Evolutionary conservation across 64 coral and sea anemone genomes (phyloP).

Genomic region (Astreopora myriophthalma): DNA sequence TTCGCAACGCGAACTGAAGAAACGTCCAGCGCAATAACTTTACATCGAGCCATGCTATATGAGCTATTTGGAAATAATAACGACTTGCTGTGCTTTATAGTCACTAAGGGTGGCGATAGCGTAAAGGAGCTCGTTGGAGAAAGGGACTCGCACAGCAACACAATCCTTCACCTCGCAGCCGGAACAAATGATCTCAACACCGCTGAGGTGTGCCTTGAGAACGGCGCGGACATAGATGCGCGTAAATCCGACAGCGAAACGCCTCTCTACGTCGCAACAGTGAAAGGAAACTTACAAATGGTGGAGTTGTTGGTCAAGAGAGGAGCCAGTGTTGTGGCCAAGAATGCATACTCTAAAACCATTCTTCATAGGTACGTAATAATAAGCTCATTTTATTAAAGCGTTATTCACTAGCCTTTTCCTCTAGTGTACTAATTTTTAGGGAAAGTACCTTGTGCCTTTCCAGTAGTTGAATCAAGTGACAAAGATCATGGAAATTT

Average conservation of each 20-base stretch:
- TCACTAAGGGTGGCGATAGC: background rate
- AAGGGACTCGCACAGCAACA: slow-evolving; percentile 20
- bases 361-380: slow-evolving; percentile 64
- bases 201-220: slow-evolving; percentile 52
- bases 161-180: slow-evolving; percentile 80
- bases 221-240: slow-evolving; percentile 61
- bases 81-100: background rate
- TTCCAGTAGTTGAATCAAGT: too few species aligned
- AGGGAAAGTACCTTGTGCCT: too few species aligned
- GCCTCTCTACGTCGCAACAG: slow-evolving; percentile 66
- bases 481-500: too few species aligned
- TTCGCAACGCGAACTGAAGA: too few species aligned
- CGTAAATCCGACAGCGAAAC: slow-evolving; percentile 30
- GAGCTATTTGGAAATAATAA: too few species aligned
- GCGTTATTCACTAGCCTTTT: too few species aligned
- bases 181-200: slow-evolving; percentile 40
- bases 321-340: slow-evolving; percentile 45
- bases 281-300: slow-evolving; percentile 73
- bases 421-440: too few species aligned
- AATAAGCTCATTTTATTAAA: too few species aligned
- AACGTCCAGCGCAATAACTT: too few species aligned
- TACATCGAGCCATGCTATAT: too few species aligned
- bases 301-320: slow-evolving; percentile 51
- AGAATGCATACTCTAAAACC: slow-evolving; percentile 54
- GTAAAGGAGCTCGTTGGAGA: background rate